Evolutionary conservation across 1,140 invertebrate genomes (phyloP), one percentile per base, ranked within the genome.

Genomic region (Drosophila repletoides): DNA sequence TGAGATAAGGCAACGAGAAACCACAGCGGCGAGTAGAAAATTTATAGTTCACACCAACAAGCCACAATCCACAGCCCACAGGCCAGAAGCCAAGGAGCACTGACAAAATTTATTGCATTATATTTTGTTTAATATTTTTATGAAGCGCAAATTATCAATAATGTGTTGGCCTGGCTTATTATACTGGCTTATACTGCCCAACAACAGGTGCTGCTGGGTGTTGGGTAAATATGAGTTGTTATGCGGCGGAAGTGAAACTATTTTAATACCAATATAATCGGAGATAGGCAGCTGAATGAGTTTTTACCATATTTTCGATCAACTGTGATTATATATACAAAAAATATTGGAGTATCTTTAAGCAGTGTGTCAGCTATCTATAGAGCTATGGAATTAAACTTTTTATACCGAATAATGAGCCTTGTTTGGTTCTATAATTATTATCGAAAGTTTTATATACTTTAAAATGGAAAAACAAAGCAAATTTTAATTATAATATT

Each of bases 121-220:
- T 76, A 68, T 72, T 65, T 75, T 52, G 14, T 72, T 68, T 72
- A 79, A 72, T 83, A 71, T 58, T 53, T 84, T 79, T 84, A 75
- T 75, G 64, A 61, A 65, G 46, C 53, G 46, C 64, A 71, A 73
- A 77, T 76, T 65, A 65, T 81, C 72, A 81, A 83, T 83, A 61
- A 70, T 69, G 55, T 40, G 59, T 38, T 33, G 45, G 64, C 34
- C 45, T 5, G 36, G 45, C 52, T 55, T 59, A 66, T 51, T 29
- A 24, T 17, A 34, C 40, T n/a, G n/a, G n/a, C n/a, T 45, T 36
- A 34, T 33, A 45, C 22, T 28, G 7, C 34, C 24, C 19, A 34
- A 34, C 19, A 40, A 53, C 31, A 10, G 10, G n/a, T 24, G 21
- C 24, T 3, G 15, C 9, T 15, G 6, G 14, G 14, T 22, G 12